Evolutionary conservation across 1,140 invertebrate genomes (phyloP).

Genomic region (Cydia amplana): DNA sequence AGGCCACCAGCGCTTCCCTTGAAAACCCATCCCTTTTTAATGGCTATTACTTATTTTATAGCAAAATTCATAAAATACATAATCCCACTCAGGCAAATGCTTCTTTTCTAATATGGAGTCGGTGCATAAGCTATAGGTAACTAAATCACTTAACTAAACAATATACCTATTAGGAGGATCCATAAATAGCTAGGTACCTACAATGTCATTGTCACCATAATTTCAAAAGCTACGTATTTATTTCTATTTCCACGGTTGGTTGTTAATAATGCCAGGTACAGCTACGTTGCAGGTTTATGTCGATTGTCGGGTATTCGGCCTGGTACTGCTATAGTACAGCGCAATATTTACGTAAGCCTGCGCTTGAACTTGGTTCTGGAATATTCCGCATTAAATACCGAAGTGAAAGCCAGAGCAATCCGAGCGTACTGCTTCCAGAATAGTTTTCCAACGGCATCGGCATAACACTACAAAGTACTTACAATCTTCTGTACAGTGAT

Average conservation of each 20-base stretch:
- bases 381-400: constrained; percentile 24
- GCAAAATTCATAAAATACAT: neutral
- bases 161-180: neutral
- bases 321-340: neutral
- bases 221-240: neutral
- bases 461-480: neutral
- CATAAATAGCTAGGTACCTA: too few species aligned
- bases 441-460: neutral
- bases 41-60: neutral
- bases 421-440: constrained; percentile 15
- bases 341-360: constrained; percentile 27
- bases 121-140: neutral
- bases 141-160: neutral
- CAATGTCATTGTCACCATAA: neutral
- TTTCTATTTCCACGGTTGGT: neutral
- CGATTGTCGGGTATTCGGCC: neutral
- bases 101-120: neutral
- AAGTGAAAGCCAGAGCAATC: constrained; percentile 25
- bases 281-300: neutral
- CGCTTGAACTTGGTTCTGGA: constrained; percentile 30
- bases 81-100: neutral
- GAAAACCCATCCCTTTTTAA: too few species aligned
- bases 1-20: too few species aligned
- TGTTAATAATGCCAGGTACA: neutral
- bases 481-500: neutral